A percentile compares a stretch with the other conserved stretches of the same genome.
Evolutionary conservation across 64 coral and sea anemone species (phyloP).

Genomic region (Stichodactyla helianthus): DNA sequence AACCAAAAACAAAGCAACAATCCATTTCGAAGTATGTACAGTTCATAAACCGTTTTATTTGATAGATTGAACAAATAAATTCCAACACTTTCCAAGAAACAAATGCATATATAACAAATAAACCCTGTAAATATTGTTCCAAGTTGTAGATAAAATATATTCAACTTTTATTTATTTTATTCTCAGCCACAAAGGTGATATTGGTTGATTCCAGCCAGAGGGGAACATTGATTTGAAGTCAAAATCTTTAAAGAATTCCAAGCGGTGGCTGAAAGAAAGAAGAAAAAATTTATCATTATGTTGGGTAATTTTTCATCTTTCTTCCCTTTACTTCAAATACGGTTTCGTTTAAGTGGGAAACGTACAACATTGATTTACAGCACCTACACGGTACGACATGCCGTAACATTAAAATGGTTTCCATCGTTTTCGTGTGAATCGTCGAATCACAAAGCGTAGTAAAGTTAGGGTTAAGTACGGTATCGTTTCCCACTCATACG

Average conservation of each 20-base stretch:
- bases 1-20: too few relatives aligned
- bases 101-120: not conserved
- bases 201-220: conserved; percentile 47
- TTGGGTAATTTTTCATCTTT: too few relatives aligned
- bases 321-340: too few relatives aligned
- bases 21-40: not conserved
- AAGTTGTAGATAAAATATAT: not conserved
- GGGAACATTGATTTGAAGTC: conserved; percentile 86
- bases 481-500: too few relatives aligned
- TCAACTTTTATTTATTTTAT: not conserved
- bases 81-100: not conserved
- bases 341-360: too few relatives aligned
- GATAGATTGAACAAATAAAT: not conserved
- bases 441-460: too few relatives aligned
- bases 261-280: conserved; percentile 56
- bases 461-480: too few relatives aligned
- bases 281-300: not conserved
- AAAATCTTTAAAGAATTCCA: conserved; percentile 77
- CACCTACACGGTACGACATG: too few relatives aligned
- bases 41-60: not conserved
- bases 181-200: conserved; percentile 51
- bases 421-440: too few relatives aligned
- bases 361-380: too few relatives aligned
- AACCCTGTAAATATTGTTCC: not conserved
- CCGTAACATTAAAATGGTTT: too few relatives aligned